A percentile compares a stretch with the other conserved stretches of the same genome.
Evolutionary conservation across 2,113 vertebrate genomes (phyloP).

Genomic region (Cryptomyrus ogoouensis): DNA sequence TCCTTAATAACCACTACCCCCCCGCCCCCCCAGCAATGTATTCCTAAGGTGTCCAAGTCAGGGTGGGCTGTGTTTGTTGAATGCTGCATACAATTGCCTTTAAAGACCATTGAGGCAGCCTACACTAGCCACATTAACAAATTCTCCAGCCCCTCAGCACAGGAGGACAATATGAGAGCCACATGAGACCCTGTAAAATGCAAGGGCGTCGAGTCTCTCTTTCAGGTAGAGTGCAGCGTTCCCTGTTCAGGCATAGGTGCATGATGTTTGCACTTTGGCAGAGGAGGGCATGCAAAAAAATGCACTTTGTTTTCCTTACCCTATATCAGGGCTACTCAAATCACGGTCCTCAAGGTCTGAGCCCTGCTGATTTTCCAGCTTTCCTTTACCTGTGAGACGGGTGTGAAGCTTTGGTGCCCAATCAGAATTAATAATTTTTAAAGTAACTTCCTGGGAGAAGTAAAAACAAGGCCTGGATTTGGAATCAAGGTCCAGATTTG

Average conservation of each 20-base stretch:
- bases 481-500: too few species aligned
- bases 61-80: not conserved
- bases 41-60: not conserved
- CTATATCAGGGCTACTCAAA: not conserved
- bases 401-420: not conserved
- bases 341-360: not conserved
- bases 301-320: not conserved
- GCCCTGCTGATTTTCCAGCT: not conserved
- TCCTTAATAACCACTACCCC: not conserved
- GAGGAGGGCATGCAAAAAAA: not conserved
- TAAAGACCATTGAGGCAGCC: not conserved
- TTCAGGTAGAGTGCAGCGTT: not conserved
- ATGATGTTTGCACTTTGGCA: too few species aligned
- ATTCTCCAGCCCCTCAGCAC: not conserved
- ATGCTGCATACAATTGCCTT: not conserved
- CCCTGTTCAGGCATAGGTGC: not conserved
- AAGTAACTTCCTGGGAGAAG: too few species aligned
- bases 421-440: too few species aligned
- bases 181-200: constrained; percentile 17
- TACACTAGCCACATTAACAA: not conserved
- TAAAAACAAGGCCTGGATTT: too few species aligned
- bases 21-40: not conserved
- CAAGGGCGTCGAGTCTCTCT: not conserved
- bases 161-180: constrained; percentile 7
- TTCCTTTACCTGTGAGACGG: not conserved